A percentile compares a stretch with the other conserved stretches of the same genome.
Conservation (phyloP, 2,113 vertebrate species). For the Hydrochoerus hydrochaeris region DNA sequence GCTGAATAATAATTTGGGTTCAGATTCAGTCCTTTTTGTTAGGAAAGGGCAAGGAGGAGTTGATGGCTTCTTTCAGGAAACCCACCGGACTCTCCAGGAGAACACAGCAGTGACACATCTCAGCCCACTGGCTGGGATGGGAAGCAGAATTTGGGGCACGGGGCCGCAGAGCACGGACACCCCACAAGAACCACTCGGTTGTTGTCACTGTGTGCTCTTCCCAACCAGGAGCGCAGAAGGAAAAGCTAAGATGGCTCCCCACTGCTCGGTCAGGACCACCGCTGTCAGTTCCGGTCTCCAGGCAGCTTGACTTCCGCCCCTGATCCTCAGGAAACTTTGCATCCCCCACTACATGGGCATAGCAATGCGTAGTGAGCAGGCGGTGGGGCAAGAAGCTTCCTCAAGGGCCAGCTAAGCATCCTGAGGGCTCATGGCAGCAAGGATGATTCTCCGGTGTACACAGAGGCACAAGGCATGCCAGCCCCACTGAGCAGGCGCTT, state of each 20-base stretch:
- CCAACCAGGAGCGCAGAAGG: not conserved
- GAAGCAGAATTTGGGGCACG: not conserved
- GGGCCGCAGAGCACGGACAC: too few relatives aligned
- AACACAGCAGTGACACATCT: not conserved
- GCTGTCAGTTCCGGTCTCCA: not conserved
- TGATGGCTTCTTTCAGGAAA: not conserved
- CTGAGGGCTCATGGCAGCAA: not conserved
- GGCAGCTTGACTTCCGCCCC: not conserved
- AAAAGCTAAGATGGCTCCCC: not conserved
- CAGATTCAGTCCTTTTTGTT: slow-evolving; percentile 6
- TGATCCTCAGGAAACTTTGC: not conserved
- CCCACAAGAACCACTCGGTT: not conserved
- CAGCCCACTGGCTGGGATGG: not conserved
- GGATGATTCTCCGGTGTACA: not conserved
- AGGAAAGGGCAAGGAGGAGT: not conserved
- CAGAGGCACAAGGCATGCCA: not conserved
- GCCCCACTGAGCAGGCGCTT: not conserved
- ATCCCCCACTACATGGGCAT: not conserved
- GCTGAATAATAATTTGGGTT: not conserved
- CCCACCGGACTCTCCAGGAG: not conserved
- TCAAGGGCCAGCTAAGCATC: not conserved
- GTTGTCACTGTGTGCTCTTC: not conserved
- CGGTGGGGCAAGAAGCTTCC: not conserved
- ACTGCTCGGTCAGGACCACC: not conserved
- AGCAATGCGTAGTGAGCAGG: not conserved